These are phyloP conservation scores for Autographa pulchrina DNA, from an alignment of 2,888 invertebrate species.

Conservation along the genomic window DNA sequence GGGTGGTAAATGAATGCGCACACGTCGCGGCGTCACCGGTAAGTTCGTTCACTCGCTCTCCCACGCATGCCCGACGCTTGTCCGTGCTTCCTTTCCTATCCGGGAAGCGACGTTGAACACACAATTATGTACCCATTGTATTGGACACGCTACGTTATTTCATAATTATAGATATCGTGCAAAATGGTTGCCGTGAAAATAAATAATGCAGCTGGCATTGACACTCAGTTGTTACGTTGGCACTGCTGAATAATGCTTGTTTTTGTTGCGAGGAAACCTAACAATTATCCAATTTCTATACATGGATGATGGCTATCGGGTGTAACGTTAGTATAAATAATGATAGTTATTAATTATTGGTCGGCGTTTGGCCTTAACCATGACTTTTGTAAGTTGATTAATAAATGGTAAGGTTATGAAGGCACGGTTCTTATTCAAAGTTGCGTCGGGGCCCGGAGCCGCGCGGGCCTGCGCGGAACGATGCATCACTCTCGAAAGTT, in stretches of 20 bases:
- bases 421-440: constrained; percentile 54
- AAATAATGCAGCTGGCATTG: constrained; percentile 51
- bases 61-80: constrained; percentile 52
- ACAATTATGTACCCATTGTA: constrained; percentile 55
- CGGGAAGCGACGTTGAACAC: constrained; percentile 58
- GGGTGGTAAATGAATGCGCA: constrained; percentile 55
- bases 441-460: constrained; percentile 12
- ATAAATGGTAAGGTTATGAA: constrained; percentile 33
- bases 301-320: neutral
- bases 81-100: constrained; percentile 39
- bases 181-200: constrained; percentile 51
- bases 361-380: constrained; percentile 29
- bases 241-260: constrained; percentile 12
- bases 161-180: constrained; percentile 53
- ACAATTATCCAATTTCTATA: constrained; percentile 32
- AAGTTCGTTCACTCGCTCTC: constrained; percentile 70
- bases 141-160: constrained; percentile 57
- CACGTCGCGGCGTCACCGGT: constrained; percentile 41
- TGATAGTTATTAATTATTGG: constrained; percentile 18
- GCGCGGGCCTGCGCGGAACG: constrained; percentile 33
- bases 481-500: constrained; percentile 61
- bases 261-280: constrained; percentile 26
- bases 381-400: constrained; percentile 25
- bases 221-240: constrained; percentile 39
- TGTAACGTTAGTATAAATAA: constrained; percentile 5